These are phyloP conservation scores for Schizaphis graminum DNA, from an alignment of 2,888 invertebrate genomes.

Conservation along the genomic window DNA sequence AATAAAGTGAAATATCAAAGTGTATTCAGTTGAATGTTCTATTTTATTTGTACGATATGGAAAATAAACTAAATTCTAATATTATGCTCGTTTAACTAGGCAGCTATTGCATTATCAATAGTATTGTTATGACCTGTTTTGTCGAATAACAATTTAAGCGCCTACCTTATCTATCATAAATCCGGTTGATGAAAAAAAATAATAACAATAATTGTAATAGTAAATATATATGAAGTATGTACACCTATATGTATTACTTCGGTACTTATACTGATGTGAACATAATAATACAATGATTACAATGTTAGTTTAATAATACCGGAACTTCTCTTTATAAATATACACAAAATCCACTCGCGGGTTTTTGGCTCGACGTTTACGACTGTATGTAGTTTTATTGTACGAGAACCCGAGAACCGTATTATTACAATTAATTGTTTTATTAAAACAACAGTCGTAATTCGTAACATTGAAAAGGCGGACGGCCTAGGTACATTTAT, in stretches of 20 bases:
- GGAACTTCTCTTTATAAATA: not conserved
- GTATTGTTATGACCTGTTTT: not conserved
- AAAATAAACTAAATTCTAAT: not conserved
- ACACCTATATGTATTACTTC: not conserved
- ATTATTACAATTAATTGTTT: constrained; percentile 48
- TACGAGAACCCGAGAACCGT: not conserved
- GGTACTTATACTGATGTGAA: not conserved
- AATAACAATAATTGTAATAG: not conserved
- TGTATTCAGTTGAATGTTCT: not conserved
- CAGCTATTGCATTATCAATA: not conserved
- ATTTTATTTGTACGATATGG: not conserved
- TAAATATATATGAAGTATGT: not conserved
- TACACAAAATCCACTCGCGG: not conserved
- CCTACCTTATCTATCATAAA: not conserved
- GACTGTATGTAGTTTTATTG: constrained; percentile 26
- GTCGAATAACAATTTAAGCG: not conserved
- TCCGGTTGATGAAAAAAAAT: not conserved
- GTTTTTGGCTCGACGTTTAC: not conserved
- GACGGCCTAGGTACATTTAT: constrained; percentile 36
- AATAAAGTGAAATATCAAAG: not conserved
- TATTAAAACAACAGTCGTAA: constrained; percentile 35
- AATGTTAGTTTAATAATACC: not conserved
- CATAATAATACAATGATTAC: not conserved
- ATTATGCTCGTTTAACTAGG: not conserved
- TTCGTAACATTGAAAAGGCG: constrained; percentile 50